A percentile compares a stretch with the other conserved stretches of the same genome.
Conservation (phyloP, 2,888 invertebrate species). For the Tricholauxania praeusta region DNA sequence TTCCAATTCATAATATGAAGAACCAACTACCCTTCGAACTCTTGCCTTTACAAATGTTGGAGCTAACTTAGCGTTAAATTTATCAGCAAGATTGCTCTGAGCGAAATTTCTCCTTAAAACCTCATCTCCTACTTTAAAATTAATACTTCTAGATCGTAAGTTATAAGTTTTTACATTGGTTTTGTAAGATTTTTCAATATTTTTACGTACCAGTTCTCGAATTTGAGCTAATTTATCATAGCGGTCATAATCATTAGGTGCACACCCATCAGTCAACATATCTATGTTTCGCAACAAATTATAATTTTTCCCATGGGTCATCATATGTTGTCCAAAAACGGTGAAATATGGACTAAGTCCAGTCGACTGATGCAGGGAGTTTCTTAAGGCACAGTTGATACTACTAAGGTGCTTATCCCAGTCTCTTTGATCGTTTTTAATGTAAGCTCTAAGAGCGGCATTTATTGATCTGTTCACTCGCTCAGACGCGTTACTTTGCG, state of each 20-base stretch:
- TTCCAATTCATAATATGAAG: background rate
- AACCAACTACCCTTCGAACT: background rate
- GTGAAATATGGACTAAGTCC: background rate
- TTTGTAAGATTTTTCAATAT: slow-evolving; percentile 1
- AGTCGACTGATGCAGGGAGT: background rate
- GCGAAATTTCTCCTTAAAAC: slow-evolving; percentile 6
- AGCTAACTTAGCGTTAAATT: background rate
- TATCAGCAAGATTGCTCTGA: background rate
- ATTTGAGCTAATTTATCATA: too few relatives aligned
- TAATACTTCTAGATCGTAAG: background rate
- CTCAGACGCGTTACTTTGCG: background rate
- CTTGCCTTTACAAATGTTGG: background rate
- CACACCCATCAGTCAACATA: background rate
- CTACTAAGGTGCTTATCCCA: background rate
- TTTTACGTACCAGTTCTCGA: background rate
- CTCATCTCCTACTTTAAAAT: background rate
- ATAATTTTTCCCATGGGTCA: background rate
- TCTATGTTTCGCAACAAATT: background rate
- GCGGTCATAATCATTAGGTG: background rate
- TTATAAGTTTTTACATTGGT: background rate
- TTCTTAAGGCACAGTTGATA: background rate
- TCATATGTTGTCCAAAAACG: background rate
- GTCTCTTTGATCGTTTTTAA: background rate
- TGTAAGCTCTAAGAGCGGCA: background rate
- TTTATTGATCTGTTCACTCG: background rate